Conservation (phyloP, 2,113 vertebrate species). For the Capreolus pygargus region DNA sequence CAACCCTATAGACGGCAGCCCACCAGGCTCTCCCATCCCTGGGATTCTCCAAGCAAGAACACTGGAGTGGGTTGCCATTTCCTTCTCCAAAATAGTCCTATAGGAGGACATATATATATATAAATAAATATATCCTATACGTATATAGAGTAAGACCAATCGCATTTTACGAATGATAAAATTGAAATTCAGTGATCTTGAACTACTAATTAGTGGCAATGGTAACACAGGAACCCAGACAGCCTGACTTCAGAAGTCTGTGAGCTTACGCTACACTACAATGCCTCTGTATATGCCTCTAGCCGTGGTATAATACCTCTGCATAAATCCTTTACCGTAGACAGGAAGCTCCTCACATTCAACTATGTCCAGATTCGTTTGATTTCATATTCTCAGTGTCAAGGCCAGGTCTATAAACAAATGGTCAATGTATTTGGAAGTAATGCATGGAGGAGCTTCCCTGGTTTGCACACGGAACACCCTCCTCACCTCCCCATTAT, state of each 20-base stretch:
- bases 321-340: neutral
- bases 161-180: neutral
- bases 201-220: neutral
- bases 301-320: neutral
- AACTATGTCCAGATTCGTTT: neutral
- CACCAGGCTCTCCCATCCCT: too few relatives aligned
- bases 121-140: neutral
- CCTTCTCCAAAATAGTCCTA: neutral
- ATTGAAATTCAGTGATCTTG: neutral
- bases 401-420: neutral
- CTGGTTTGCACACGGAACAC: neutral
- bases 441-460: neutral
- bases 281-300: neutral
- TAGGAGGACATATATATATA: neutral
- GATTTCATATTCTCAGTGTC: neutral
- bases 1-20: too few relatives aligned
- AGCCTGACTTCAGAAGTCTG: neutral
- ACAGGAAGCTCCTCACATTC: neutral
- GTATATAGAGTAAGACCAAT: neutral
- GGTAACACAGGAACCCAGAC: neutral
- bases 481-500: neutral
- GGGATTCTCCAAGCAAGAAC: too few relatives aligned
- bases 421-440: neutral
- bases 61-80: too few relatives aligned
- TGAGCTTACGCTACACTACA: neutral